These are phyloP conservation scores for Myiozetetes cayanensis DNA, from an alignment of 2,113 vertebrate species.

Conservation along the genomic window DNA sequence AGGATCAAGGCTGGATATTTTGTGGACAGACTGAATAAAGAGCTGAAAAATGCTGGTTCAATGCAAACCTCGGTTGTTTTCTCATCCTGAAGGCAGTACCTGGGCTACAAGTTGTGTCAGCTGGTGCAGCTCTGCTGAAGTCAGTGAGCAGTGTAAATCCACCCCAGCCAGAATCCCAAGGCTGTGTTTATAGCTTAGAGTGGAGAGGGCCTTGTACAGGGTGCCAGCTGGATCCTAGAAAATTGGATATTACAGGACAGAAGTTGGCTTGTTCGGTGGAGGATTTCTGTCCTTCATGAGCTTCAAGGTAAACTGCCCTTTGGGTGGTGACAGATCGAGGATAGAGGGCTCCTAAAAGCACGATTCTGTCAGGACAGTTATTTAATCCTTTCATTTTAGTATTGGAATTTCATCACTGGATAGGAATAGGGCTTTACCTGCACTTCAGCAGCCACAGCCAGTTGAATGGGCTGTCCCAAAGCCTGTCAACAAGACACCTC, in stretches of 20 bases:
- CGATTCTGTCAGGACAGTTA: neutral
- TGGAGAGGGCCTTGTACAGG: neutral
- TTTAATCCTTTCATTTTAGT: neutral
- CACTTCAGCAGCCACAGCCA: neutral
- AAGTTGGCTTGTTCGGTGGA: neutral
- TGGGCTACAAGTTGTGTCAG: neutral
- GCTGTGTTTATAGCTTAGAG: neutral
- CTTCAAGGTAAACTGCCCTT: neutral
- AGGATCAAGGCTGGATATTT: neutral
- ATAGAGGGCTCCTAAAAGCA: neutral
- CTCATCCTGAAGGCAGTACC: neutral
- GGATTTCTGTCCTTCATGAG: neutral
- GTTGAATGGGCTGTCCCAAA: neutral
- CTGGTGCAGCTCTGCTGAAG: neutral
- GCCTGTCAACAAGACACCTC: neutral
- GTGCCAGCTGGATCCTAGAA: neutral
- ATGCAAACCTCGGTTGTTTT: neutral
- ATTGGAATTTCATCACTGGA: neutral
- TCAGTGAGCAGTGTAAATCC: neutral
- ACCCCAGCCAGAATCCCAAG: neutral
- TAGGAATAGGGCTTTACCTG: neutral
- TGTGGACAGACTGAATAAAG: neutral
- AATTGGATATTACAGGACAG: neutral
- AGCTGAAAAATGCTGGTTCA: neutral
- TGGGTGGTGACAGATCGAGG: neutral